Percentiles rank a stretch among this genome's conserved stretches.
phyloP scores from a whole-genome alignment of 2,113 vertebrate species.

The Coptodon rendalli region DNA sequence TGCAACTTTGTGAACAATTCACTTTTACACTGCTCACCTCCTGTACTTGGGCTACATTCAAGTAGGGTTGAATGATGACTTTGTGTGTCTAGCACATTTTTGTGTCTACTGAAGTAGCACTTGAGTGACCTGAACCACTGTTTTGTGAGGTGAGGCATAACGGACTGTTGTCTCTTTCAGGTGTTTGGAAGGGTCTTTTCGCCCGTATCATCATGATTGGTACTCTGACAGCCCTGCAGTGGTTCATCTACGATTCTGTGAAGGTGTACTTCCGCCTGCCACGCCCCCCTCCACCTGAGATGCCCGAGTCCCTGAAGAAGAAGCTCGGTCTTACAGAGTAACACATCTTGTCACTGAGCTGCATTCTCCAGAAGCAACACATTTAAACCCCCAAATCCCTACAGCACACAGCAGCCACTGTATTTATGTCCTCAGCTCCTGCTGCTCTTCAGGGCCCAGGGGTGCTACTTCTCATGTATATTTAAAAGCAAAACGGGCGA shows the following conservation, averaged over 20 bases:
- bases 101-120: background rate
- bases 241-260: conserved; percentile 99
- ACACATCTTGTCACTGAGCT: background rate
- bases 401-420: conserved; percentile 43
- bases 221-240: conserved; percentile 95
- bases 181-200: conserved; percentile 96
- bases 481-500: conserved; percentile 10
- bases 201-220: conserved; percentile 99
- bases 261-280: conserved; percentile 99
- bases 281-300: conserved; percentile 96
- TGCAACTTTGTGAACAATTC: background rate
- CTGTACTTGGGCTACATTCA: background rate
- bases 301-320: conserved; percentile 98
- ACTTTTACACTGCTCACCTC: background rate
- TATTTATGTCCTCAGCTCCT: conserved; percentile 56
- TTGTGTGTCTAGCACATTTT: background rate
- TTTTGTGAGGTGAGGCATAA: background rate
- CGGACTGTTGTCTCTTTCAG: conserved; percentile 51
- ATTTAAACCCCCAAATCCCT: background rate
- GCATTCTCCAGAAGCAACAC: background rate
- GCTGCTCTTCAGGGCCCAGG: background rate
- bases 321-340: conserved; percentile 92
- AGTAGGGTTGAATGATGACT: background rate
- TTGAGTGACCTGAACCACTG: background rate
- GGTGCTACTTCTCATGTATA: conserved; percentile 35